Conservation (phyloP, 2,797 vertebrate species). For the Coregonus sp. region DNA sequence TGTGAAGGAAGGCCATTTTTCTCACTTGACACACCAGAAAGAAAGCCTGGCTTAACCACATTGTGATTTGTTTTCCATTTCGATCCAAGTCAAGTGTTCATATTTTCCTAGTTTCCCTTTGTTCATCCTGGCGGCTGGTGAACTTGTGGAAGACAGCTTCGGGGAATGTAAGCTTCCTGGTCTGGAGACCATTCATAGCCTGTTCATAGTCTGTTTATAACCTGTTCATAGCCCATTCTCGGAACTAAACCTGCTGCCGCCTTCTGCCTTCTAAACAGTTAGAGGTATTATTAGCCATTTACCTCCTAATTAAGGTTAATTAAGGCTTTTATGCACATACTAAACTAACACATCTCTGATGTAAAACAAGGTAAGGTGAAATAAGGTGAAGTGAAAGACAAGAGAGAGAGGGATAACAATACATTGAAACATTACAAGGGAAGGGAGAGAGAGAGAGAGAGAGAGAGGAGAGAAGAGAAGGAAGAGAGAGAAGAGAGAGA, state of each 20-base stretch:
- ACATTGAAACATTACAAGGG: neutral
- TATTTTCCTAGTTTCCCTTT: conserved; percentile 24
- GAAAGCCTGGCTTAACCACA: conserved; percentile 20
- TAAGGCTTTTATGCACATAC: conserved; percentile 40
- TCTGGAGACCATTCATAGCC: neutral
- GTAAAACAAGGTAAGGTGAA: neutral
- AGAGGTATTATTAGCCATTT: neutral
- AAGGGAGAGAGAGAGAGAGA: neutral
- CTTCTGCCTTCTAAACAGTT: neutral
- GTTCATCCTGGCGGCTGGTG: neutral
- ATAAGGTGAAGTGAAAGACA: neutral
- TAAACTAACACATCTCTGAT: neutral
- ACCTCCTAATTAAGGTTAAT: conserved; percentile 1
- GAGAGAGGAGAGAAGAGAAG: neutral
- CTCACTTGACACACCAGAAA: conserved; percentile 7
- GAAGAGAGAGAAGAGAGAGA: neutral
- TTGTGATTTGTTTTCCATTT: conserved; percentile 24
- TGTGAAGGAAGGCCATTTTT: neutral
- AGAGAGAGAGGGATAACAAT: neutral
- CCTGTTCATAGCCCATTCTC: neutral
- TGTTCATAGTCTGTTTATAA: neutral
- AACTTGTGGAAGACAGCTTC: neutral
- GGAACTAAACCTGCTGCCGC: neutral
- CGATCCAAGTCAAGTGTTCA: conserved; percentile 14
- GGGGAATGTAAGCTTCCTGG: neutral